Evolutionary conservation across 1,140 invertebrate species (phyloP), one percentile per base, ranked within the genome.

Genomic region (Tribolium castaneum): DNA sequence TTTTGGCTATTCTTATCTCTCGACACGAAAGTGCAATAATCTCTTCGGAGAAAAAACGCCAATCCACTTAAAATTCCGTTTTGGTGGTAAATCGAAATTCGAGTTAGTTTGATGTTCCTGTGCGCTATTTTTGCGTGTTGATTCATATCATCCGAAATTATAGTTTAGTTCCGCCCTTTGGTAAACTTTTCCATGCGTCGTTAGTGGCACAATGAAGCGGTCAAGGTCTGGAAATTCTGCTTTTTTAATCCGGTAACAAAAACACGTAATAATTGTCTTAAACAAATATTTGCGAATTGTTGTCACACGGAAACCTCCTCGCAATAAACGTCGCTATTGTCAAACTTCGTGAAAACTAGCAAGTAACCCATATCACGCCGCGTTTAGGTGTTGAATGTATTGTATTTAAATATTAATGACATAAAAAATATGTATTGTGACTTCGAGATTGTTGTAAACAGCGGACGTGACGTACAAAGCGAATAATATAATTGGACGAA

Each of bases 341-440:
- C 14, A 54, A 54, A 54, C 13, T 13, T 54, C 14, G 9, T 54
- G 52, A 54, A 54, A 54, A 54, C 13, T 54, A 13, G 54, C 16
- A 59, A n/a, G 59, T 35, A 34, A 66, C 59, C 59, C 6, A 66
- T n/a, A 66, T 66, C 59, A 66, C 59, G 59, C 9, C 13, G 30
- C 7, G 19, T 22, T 25, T 59, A 59, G 30, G 54, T 59, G 54
- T 3, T 14, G 25, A 30, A 5, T 30, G 19, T 25, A 66, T 66
- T 66, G 59, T 66, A 66, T 66, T 66, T 66, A 66, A 66, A 66
- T 66, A 66, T 66, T 66, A 66, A 66, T 35, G 59, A 66, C 59
- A 35, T 66, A 35, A 66, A 62, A 66, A 66, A 66, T 35, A 35
- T 66, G 59, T 66, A 66, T 66, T 66, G 59, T 66, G n/a, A 66